These are phyloP conservation scores for Leptinotarsa haldemani DNA, from an alignment of 2,888 invertebrate genomes.

Conservation along the genomic window DNA sequence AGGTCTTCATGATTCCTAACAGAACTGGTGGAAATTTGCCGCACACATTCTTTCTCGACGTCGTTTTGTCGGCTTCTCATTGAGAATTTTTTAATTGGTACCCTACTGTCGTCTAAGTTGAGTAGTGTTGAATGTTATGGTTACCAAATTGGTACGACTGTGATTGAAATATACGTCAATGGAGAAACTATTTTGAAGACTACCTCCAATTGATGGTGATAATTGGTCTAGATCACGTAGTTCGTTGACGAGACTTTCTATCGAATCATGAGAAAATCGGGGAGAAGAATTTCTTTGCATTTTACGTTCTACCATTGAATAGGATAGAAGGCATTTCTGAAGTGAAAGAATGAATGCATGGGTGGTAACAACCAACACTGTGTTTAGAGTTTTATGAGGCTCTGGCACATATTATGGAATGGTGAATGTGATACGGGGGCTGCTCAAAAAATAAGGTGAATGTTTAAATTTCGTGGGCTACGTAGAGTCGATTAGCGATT, in stretches of 20 bases:
- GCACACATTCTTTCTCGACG: constrained; percentile 42
- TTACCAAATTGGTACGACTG: constrained; percentile 47
- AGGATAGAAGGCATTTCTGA: background rate
- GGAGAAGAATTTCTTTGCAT: constrained; percentile 30
- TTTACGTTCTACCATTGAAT: constrained; percentile 21
- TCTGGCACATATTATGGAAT: background rate
- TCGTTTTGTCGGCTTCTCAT: constrained; percentile 47
- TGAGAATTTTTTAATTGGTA: constrained; percentile 39
- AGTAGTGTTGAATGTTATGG: constrained; percentile 52
- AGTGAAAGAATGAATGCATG: background rate
- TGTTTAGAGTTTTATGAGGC: background rate
- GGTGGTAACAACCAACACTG: background rate
- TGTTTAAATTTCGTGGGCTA: too few relatives aligned
- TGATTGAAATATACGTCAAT: constrained; percentile 45
- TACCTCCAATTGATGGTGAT: background rate
- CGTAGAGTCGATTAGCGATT: too few relatives aligned
- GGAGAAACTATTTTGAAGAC: constrained; percentile 36
- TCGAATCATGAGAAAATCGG: constrained; percentile 42
- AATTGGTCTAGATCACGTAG: constrained; percentile 9
- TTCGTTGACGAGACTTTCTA: constrained; percentile 33
- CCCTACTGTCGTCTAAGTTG: constrained; percentile 44
- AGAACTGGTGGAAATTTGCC: constrained; percentile 45
- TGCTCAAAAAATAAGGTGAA: too few relatives aligned
- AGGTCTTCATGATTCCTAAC: constrained; percentile 33
- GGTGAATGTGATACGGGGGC: too few relatives aligned